Evolutionary conservation across 2,888 invertebrate species (phyloP), one percentile per base, ranked within the genome.

Genomic region (Eulithis testata): DNA sequence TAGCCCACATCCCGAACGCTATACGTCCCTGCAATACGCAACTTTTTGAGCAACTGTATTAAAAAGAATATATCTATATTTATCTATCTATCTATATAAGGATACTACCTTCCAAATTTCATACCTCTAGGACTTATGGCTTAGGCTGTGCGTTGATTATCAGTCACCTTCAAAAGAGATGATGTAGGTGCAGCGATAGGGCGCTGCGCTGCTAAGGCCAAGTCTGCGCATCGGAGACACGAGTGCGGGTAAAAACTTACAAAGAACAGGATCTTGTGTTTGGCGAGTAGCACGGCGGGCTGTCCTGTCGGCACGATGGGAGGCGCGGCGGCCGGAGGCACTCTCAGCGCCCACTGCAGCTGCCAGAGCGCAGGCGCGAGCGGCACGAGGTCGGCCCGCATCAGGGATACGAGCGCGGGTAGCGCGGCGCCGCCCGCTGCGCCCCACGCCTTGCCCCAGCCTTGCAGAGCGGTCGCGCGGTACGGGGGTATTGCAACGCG

Each of bases 251-350:
- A 40, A 3, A 11, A 5, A 94, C 96, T 95, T 87, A 98, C 97
- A 88, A 98, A 98, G 90, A 99, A 97, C 5, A 99, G 94, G 80
- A 99, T 97, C 91, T 98, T 98, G 81, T 96, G 95, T 70, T 96
- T 96, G 75, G 96, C 96, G 72, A 97, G 96, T 66, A 98, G 94
- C 75, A 98, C 96, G 56, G 97, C 98, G 31, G 97, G 96, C 89
- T 96, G 97, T 8, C 98, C 98, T 60, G 96, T 96, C n/a, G 98
- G 98, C 73, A 98, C 96, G 76, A 98, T 97, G 60, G 96, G 97
- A 12, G 96, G 96, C 43, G 96, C 96, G 47, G 97, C 96, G 71
- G 31, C 31, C 4, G 98, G 98, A 65, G 99, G 98, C 76, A 98
- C 97, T 63, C 98, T 95, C 83, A 99, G 94, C 88, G 98, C 97